Evolutionary conservation across 2,888 invertebrate species (phyloP), one percentile per base, ranked within the genome.

Genomic region (Sinohyriopsis cumingii): DNA sequence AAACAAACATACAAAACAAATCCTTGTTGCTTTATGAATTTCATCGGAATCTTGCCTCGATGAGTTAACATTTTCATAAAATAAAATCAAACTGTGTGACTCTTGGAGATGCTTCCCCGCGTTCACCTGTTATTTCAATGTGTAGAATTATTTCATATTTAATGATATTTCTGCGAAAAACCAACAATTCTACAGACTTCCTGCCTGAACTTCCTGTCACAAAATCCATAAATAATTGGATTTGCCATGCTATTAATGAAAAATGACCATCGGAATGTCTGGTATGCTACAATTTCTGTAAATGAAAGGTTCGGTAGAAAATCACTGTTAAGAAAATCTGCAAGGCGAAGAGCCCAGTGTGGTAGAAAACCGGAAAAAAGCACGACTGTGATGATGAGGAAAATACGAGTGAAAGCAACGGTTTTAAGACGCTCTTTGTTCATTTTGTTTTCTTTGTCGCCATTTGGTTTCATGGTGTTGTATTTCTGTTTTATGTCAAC

Each of bases 221-320:
- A 81, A 66, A 84, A 82, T 18, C 84, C 82, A 68, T 86, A 86
- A 28, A 86, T 80, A 57, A 84, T 77, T 24, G 81, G 75, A 67
- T 86, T 86, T 18, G 80, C 72, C 59, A 81, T 75, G 67, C 78
- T 80, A 74, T 85, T 86, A 33, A 85, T 75, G 24, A 84, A 82
- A 64, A 81, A 84, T 12, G 82, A 82, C 70, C 84, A 78, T 15
- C 84, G 76, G 55, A 83, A 80, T 9, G 80, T 79, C 63, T 84
- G 81, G 68, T 82, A 83, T 12, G 77, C 9, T 24, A 77, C 74
- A 24, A 73, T 67, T 4, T 73, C 77, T 0, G 71, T 63, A 9
- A 77, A 77, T 33, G 70, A 75, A 59, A 80, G 64, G 15, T 64
- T 69, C 7, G 70, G 57, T 9, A 78, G 70, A 59, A 81, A 80